Percentiles rank a stretch among this genome's conserved stretches.
These are phyloP conservation scores for Burhinus bistriatus DNA, from an alignment of 2,113 vertebrate species.

Conservation along the genomic window DNA sequence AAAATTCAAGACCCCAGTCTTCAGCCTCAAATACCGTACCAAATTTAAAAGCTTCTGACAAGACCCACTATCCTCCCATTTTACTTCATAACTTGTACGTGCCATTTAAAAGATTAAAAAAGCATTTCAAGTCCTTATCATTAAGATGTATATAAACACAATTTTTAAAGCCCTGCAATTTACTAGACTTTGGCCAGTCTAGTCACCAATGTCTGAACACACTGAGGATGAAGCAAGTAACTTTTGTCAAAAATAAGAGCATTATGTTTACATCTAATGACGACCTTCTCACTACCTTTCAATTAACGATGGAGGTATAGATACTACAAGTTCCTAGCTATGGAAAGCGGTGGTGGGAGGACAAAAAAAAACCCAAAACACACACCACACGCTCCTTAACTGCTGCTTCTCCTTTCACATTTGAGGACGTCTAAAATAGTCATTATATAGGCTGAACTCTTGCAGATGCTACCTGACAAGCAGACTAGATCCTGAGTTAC, in stretches of 20 bases:
- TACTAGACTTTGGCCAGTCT: not conserved
- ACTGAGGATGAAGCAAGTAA: not conserved
- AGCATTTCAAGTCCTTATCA: not conserved
- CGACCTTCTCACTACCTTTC: not conserved
- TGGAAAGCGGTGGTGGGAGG: not conserved
- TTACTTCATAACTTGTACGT: not conserved
- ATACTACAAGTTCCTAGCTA: not conserved
- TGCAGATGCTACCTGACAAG: not conserved
- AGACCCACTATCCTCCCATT: not conserved
- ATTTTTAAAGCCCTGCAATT: not conserved
- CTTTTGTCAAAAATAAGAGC: not conserved
- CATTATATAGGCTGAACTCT: not conserved
- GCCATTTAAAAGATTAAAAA: not conserved
- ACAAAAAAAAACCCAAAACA: too few relatives aligned
- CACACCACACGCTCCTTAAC: not conserved
- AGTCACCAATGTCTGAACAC: not conserved
- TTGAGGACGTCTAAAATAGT: not conserved
- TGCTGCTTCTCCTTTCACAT: not conserved
- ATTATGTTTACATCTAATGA: not conserved
- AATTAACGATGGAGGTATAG: not conserved
- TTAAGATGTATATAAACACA: not conserved
- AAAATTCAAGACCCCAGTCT: not conserved
- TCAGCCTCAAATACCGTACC: not conserved
- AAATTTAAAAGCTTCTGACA: not conserved
- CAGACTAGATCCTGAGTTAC: not conserved